Evolutionary conservation across 2,113 vertebrate genomes (phyloP).

Genomic region (Ornithorhynchus anatinus): DNA sequence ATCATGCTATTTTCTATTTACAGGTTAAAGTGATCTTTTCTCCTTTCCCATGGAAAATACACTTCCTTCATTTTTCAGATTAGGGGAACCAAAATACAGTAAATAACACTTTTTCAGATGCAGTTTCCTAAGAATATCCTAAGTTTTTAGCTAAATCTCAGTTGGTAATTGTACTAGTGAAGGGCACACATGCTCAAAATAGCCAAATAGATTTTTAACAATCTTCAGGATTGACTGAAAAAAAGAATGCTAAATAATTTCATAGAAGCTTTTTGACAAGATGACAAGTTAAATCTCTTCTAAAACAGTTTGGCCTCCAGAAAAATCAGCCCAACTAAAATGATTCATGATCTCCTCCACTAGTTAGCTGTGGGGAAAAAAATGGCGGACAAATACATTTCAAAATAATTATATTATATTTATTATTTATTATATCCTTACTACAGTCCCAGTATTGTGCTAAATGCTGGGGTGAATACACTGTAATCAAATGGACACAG

Average conservation of each 20-base stretch:
- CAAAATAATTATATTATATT: too few species aligned
- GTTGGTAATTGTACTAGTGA: not conserved
- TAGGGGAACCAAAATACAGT: not conserved
- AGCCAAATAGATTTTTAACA: not conserved
- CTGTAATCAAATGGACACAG: too few species aligned
- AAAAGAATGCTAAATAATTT: conserved; percentile 22
- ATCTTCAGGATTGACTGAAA: conserved; percentile 10
- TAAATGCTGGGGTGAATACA: too few species aligned
- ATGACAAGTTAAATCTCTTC: conserved; percentile 50
- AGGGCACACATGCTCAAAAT: not conserved
- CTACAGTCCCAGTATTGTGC: too few species aligned
- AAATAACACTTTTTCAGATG: too few species aligned
- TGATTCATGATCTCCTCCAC: conserved; percentile 36
- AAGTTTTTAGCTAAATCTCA: not conserved
- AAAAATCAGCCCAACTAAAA: conserved; percentile 30
- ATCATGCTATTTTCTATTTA: not conserved
- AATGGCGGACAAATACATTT: conserved; percentile 20
- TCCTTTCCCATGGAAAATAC: not conserved
- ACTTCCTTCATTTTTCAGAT: not conserved
- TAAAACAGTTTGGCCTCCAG: conserved; percentile 43
- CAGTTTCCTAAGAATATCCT: not conserved
- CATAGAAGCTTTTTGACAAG: conserved; percentile 55
- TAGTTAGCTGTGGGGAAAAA: conserved; percentile 28
- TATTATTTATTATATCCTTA: too few species aligned
- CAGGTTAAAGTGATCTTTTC: not conserved